Percentiles rank a stretch among this genome's conserved stretches.
Evolutionary conservation across 30 jellyfish, hydroid and myxozoan species (phyloP).

Genomic region (Cassiopea andromeda): DNA sequence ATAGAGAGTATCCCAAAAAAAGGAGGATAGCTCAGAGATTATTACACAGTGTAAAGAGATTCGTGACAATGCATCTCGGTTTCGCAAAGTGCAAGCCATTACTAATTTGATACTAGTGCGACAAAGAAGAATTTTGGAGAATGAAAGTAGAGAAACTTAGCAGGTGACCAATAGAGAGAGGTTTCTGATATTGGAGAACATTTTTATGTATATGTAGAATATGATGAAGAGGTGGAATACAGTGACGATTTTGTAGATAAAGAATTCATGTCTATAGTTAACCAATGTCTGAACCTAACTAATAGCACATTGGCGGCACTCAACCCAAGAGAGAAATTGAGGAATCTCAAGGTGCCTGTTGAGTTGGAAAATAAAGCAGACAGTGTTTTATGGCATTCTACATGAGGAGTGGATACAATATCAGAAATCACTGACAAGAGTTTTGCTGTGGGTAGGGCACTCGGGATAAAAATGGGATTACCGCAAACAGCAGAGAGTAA

Average conservation of each 20-base stretch:
- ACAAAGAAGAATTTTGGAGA: no score
- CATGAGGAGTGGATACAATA: neutral
- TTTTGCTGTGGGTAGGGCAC: neutral
- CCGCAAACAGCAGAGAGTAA: neutral
- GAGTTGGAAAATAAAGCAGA: conserved; percentile 15
- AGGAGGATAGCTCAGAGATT: no score
- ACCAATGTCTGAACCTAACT: neutral
- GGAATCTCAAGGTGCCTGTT: conserved; percentile 4
- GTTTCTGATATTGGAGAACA: no score
- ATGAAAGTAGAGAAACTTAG: no score
- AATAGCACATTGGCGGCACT: neutral
- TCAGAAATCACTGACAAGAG: neutral
- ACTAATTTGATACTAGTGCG: no score
- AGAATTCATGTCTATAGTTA: neutral
- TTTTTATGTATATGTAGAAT: no score
- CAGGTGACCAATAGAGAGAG: no score
- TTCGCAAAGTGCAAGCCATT: no score
- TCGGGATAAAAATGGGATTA: neutral
- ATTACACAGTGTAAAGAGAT: no score
- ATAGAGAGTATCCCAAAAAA: no score
- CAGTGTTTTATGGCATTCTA: neutral
- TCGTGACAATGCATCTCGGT: no score
- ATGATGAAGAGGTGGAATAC: no score
- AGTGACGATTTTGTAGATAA: neutral
- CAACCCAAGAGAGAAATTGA: conserved; percentile 4